These are phyloP conservation scores for Basileuterus tristriatus DNA, from an alignment of 2,797 vertebrate genomes.

Conservation along the genomic window DNA sequence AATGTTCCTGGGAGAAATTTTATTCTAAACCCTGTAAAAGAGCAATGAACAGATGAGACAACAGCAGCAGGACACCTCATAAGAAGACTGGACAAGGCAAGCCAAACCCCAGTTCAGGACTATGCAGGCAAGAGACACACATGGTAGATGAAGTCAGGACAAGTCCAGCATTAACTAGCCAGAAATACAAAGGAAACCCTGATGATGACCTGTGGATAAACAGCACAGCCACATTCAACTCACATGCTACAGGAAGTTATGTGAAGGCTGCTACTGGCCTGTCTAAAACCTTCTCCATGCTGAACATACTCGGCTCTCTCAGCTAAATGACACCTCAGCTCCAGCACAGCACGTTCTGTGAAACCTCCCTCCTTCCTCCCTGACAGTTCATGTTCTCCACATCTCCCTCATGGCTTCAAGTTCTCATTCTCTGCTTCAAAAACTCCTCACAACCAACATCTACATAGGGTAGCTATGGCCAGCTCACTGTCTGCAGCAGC, in stretches of 20 bases:
- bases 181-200: not conserved
- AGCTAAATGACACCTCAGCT: not conserved
- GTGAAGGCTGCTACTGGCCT: not conserved
- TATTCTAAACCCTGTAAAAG: not conserved
- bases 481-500: not conserved
- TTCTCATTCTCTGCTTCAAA: not conserved
- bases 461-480: not conserved
- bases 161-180: not conserved
- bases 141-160: not conserved
- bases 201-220: not conserved
- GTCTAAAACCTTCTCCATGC: not conserved
- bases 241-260: not conserved
- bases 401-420: not conserved
- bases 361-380: not conserved
- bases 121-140: not conserved
- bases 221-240: not conserved
- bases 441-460: not conserved
- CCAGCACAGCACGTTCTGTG: not conserved
- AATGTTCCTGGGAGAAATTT: not conserved
- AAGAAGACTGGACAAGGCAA: not conserved
- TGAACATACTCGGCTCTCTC: not conserved
- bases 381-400: not conserved
- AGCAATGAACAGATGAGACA: not conserved
- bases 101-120: not conserved
- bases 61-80: not conserved